These are phyloP conservation scores for Penelope pileata DNA, from an alignment of 2,113 vertebrate genomes.

Conservation along the genomic window DNA sequence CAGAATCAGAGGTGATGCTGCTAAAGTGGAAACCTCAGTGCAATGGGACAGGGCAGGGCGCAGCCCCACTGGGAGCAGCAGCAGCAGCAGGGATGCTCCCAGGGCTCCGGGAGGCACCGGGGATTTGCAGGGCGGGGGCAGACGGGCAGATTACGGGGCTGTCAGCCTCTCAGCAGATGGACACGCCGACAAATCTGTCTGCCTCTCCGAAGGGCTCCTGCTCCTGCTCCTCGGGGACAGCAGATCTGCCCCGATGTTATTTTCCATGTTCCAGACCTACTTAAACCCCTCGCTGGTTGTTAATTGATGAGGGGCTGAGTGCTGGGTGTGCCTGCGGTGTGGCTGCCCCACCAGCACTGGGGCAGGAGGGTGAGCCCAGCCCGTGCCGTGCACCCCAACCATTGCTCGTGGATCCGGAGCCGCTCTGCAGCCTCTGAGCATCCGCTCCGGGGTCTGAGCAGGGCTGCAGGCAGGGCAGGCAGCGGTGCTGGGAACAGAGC, in stretches of 20 bases:
- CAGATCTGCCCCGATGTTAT: not conserved
- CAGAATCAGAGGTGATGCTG: not conserved
- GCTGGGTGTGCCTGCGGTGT: too few species aligned
- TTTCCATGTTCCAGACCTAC: slow-evolving; percentile 43
- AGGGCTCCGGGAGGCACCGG: rapidly evolving
- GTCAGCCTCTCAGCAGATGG: slow-evolving; percentile 29
- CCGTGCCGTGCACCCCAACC: not conserved
- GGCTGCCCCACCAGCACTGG: too few species aligned
- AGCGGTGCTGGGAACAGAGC: not conserved
- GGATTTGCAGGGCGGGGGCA: not conserved
- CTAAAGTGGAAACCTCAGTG: not conserved
- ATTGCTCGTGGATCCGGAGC: not conserved
- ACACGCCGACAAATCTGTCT: slow-evolving; percentile 36
- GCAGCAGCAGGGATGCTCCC: not conserved
- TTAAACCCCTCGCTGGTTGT: not conserved
- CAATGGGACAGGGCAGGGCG: not conserved
- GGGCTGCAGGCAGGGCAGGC: slow-evolving; percentile 19
- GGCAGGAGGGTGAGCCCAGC: not conserved
- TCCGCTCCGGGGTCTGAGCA: not conserved
- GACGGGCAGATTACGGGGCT: not conserved
- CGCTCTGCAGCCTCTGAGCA: not conserved
- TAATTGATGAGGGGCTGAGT: not conserved
- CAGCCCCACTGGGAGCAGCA: too few species aligned
- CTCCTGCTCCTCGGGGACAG: not conserved
- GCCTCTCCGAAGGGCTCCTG: not conserved